Evolutionary conservation across 2,797 vertebrate genomes (phyloP), one percentile per base, ranked within the genome.

Genomic region (Alcedo atthis): DNA sequence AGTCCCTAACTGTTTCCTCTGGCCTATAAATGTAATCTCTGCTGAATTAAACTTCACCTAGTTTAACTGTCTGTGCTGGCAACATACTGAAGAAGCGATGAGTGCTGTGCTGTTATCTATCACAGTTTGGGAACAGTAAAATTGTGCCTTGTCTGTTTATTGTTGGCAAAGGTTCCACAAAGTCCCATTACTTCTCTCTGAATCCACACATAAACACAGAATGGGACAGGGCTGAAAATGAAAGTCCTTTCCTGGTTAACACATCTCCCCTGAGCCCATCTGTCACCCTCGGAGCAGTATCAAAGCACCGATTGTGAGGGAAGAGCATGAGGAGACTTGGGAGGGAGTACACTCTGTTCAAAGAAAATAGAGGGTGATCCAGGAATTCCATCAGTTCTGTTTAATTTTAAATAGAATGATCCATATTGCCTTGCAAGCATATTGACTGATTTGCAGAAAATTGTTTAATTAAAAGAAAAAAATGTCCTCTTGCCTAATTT

Each of bases 141-240:
- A 83, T 21, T 28, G 43, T 76, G n/a, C 42, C 58, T 35, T 57
- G 51, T 53, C 55, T 85, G 55, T 73, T 89, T 81, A 63, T 55
- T 76, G 74, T 48, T 87, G 85, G 82, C 87, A 94, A 92, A 85
- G 62, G 46, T 83, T 91, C 66, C 66, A 75, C 20, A 37, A 92
- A 81, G 63, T 66, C 59, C 70, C 53, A 48, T 71, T 87, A 84
- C 76, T 91, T 87, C 53, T 81, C 48, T 74, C 42, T 49, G 70
- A 89, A 93, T 66, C 66, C 64, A 63, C 53, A 91, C 42, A 59
- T 70, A 67, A 91, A 87, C 80, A 46, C 57, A 37, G 40, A 90
- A 89, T 40, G 12, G 89, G 87, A 87, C 74, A 94, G 63, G 51
- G 46, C 67, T 81, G 83, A 84, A 64, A 93, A 93, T 43, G 15